Percentiles rank a stretch among this genome's conserved stretches.
These are phyloP conservation scores for Perccottus glenii DNA, from an alignment of 2,113 vertebrate species.

Conservation along the genomic window DNA sequence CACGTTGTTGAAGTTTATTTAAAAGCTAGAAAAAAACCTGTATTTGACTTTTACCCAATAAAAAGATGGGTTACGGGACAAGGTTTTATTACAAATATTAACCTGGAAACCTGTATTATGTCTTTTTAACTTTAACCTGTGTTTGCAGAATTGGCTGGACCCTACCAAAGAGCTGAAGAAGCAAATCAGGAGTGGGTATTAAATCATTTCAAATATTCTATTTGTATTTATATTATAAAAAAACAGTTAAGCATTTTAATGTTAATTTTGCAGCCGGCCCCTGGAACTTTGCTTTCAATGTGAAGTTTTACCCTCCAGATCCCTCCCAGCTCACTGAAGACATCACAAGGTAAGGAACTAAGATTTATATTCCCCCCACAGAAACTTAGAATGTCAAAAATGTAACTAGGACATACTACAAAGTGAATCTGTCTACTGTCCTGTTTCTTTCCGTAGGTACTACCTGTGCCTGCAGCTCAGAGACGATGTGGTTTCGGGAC, in stretches of 20 bases:
- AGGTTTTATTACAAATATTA: not conserved
- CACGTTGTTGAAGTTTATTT: no score
- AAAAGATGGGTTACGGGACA: no score
- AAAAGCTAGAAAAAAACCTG: no score
- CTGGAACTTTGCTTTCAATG: slow-evolving; percentile 97
- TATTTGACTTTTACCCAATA: no score
- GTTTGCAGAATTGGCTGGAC: slow-evolving; percentile 92
- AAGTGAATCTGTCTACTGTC: no score
- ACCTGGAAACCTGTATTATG: not conserved
- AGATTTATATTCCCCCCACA: no score
- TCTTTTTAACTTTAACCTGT: not conserved
- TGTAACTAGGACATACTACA: no score
- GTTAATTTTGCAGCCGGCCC: slow-evolving; percentile 83
- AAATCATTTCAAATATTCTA: no score
- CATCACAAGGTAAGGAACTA: slow-evolving; percentile 88
- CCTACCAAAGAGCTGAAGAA: slow-evolving; percentile 96
- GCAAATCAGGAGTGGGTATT: slow-evolving; percentile 92
- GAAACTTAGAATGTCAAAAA: no score
- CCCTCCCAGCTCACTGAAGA: slow-evolving; percentile 95
- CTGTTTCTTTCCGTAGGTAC: slow-evolving; percentile 81
- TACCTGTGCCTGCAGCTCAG: slow-evolving; percentile 95
- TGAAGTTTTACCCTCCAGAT: slow-evolving; percentile 98
- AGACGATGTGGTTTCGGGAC: slow-evolving; percentile 92
- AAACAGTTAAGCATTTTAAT: not conserved
- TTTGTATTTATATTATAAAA: not conserved